Evolutionary conservation across 2,888 invertebrate species (phyloP), one percentile per base, ranked within the genome.

Genomic region (Ophioninae sp.): DNA sequence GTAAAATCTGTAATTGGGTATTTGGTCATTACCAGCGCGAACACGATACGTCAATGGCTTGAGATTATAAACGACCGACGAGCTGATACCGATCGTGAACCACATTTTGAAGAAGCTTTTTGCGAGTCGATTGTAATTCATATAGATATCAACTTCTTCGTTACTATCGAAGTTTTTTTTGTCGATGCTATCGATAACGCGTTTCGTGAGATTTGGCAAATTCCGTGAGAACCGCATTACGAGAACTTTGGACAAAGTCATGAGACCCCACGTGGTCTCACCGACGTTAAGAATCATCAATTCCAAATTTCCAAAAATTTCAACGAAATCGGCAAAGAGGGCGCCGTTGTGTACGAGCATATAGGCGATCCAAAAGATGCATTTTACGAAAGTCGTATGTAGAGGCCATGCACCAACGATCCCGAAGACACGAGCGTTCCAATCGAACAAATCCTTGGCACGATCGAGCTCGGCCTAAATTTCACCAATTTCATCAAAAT

Each of bases 321-420:
- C 13, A 30, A 67, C 82, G 1, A 87, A 30, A 74, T 87, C 81
- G 0, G 56, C 65, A 30, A 79, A 78, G 2, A 82, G 75, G 74
- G 83, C 71, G 7, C 23, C 22, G 8, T 85, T 80, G 63, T 87
- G 81, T 30, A 82, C 8, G 0, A 67, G 10, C 22, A 63, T 79
- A 13, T 86, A 85, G 0, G 63, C 23, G 17, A 82, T 74, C 58
- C 85, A 87, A 39, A 87, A 77, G 13, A 64, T 30, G 8, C 84
- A 87, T 30, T 79, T 85, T 0, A 84, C 1, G 30, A 86, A 87
- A 13, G 83, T 71, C 0, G 58, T 58, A 17, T 87, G 71, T 39
- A 76, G 51, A 9, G 87, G 87, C 87, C 87, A 87, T 58, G 85
- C 81, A 13, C 87, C 87, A 5, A 84, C 83, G 9, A 84, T 13